Base-by-base conservation (phyloP, 92 coral and sea anemone species). In the Epizoanthus rinbou region DNA sequence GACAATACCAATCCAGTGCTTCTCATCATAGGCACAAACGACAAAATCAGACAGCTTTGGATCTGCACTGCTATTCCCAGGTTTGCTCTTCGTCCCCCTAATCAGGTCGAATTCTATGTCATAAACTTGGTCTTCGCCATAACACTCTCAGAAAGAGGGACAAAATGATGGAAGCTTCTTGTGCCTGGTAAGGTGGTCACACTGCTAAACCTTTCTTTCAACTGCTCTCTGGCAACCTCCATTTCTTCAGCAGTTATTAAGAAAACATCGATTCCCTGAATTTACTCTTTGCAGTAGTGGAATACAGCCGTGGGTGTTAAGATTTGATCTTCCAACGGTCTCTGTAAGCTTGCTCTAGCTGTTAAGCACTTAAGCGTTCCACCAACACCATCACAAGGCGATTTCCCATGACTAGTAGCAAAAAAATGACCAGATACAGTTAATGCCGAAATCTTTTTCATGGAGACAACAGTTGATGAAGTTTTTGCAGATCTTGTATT, bases 321-420 rank as follows among this genome's bases (percentile, higher is more conserved):
- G 3, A 84, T 84, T 74, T 84, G 76, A 19, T 84, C 1, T 39
- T 24, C 22, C 3, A 84, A 13, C 39, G 73, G 57, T 22, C 81
- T 84, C 14, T 82, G 86, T 2, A 82, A 16, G 16, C 86, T 83
- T 22, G 87, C 81, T 19, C 70, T 57, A 0, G 35, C 81, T 2
- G 72, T 83, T 39, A 85, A 45, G 25, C 87, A 35, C 18, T 85
- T 74, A 15, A 84, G 67, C 0, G 76, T 74, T 19, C 87, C 82
- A 0, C 87, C 83, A 47, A 84, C 22, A 0, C 83, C 83, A 50
- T 84, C 83, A 84, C 87, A 84, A 24, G 82, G 87, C 10, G 87
- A 72, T 37, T 83, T 83, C 0, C 87, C 80, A 73, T 83, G 87
- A 19, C 72, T 83, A 13, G 86, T 73, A 15, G 87, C 81, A 53